Evolutionary conservation across 1,140 invertebrate species (phyloP), one percentile per base, ranked within the genome.

Genomic region (Orussus abietinus): DNA sequence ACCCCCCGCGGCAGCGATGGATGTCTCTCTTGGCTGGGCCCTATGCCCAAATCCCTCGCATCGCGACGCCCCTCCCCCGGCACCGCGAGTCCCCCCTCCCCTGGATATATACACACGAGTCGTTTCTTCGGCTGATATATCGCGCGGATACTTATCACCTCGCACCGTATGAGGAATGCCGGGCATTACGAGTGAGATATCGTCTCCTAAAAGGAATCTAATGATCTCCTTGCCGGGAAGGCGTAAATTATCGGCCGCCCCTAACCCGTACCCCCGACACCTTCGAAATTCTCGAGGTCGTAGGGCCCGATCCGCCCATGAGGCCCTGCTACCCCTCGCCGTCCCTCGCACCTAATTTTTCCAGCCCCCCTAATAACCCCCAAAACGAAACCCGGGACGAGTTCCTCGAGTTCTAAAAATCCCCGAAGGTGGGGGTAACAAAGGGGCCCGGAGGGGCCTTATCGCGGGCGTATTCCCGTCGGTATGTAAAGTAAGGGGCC

Each of bases 61-160:
- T 20, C 25, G 17, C 22, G 18, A 26, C 3, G 18, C 37, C 18
- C 32, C 21, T 19, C 3, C 14, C 1, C 26, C 20, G 29, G 17
- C 22, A 7, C 22, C 10, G 6, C 17, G 29, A 37, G 33, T 43
- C 31, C 41, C 42, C 53, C 47, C 32, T 35, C 47, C 48, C 31
- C 18, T 26, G 33, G 11, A 42, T 40, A 17, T 47, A 43, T 53
- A 50, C 53, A 43, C 49, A 53, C 53, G 55, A 63, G 59, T 55
- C 64, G 62, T 65, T 65, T 65, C 57, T 63, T 65, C 60, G 62
- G 49, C 57, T 65, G 62, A 65, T 65, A 57, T 62, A 65, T 64
- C 53, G 55, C 51, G 44, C 47, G 49, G 62, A 65, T 65, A 62
- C 57, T 64, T 60, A 65, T 65, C 62, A 62, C 57, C 60, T 62